Conservation (phyloP, 2,113 vertebrate species). For the Oryzias melastigma region DNA sequence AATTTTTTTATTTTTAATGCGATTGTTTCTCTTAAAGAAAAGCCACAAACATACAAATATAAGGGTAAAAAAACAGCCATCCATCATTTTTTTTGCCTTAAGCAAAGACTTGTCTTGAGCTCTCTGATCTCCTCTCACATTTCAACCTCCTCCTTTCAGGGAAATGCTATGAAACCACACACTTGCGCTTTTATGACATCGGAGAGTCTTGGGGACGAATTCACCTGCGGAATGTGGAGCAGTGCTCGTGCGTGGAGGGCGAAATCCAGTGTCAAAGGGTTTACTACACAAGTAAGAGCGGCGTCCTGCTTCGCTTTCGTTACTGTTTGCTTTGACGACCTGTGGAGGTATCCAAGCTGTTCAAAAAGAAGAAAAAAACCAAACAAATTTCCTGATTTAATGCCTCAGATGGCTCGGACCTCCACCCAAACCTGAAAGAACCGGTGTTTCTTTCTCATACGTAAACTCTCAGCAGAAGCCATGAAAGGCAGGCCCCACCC, state of each 20-base stretch:
- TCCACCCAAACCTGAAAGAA: slow-evolving; percentile 11
- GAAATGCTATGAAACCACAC: slow-evolving; percentile 86
- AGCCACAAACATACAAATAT: background rate
- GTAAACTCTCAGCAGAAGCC: slow-evolving; percentile 4
- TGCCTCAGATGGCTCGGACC: slow-evolving; percentile 15
- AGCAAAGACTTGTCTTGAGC: slow-evolving; percentile 4
- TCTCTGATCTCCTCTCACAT: slow-evolving; percentile 41
- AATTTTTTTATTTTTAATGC: no score
- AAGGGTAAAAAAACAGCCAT: background rate
- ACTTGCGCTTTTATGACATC: slow-evolving; percentile 80
- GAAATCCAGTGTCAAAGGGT: slow-evolving; percentile 64
- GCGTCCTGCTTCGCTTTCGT: slow-evolving; percentile 1
- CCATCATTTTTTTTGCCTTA: background rate
- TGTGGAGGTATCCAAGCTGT: background rate
- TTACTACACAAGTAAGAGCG: slow-evolving; percentile 77
- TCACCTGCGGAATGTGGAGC: slow-evolving; percentile 79
- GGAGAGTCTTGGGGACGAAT: slow-evolving; percentile 86
- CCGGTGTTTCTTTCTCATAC: background rate
- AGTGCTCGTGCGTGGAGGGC: slow-evolving; percentile 77
- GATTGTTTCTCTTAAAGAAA: no score
- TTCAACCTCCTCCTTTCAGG: slow-evolving; percentile 69
- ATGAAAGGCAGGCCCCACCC: slow-evolving; percentile 27
- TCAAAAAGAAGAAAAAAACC: background rate
- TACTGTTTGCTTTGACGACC: background rate
- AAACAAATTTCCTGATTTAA: background rate